phyloP scores from a whole-genome alignment of 2,797 vertebrate genomes.

The Sorex maritimensis region DNA sequence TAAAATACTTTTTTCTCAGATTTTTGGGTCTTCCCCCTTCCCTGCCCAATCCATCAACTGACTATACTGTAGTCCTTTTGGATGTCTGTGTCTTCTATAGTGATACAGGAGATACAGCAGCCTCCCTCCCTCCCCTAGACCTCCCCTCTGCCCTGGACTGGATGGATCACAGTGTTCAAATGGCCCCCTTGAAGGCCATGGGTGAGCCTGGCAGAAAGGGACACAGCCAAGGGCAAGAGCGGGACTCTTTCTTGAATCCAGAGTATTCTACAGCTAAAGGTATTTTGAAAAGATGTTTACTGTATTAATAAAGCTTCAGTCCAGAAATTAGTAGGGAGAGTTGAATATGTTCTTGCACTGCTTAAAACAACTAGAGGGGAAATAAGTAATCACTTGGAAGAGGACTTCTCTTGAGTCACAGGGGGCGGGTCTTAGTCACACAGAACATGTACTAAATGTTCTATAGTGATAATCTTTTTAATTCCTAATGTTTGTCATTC shows the following conservation, averaged over 20 bases:
- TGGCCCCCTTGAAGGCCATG: background rate
- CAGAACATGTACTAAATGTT: conserved; percentile 21
- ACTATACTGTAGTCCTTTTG: too few relatives aligned
- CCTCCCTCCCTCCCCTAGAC: background rate
- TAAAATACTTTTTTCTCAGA: too few relatives aligned
- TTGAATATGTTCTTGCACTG: background rate
- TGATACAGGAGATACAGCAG: background rate
- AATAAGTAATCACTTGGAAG: too few relatives aligned
- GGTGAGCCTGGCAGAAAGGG: background rate
- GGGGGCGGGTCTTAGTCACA: background rate
- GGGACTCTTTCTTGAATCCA: conserved; percentile 32
- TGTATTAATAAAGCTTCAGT: conserved; percentile 12
- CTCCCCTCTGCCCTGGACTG: background rate
- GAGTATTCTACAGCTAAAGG: background rate
- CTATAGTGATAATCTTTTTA: background rate
- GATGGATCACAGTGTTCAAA: background rate
- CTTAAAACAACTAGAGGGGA: conserved; percentile 10
- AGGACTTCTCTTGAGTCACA: too few relatives aligned
- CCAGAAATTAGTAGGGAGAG: background rate
- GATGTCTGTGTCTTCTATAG: background rate
- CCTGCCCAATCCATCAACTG: too few relatives aligned
- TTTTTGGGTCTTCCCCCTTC: too few relatives aligned
- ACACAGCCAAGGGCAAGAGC: background rate
- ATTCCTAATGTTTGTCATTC: conserved; percentile 36
- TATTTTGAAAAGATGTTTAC: conserved; percentile 34